A percentile compares a stretch with the other conserved stretches of the same genome.
These are phyloP conservation scores for Lysandra coridon DNA, from an alignment of 2,888 invertebrate genomes.

Conservation along the genomic window DNA sequence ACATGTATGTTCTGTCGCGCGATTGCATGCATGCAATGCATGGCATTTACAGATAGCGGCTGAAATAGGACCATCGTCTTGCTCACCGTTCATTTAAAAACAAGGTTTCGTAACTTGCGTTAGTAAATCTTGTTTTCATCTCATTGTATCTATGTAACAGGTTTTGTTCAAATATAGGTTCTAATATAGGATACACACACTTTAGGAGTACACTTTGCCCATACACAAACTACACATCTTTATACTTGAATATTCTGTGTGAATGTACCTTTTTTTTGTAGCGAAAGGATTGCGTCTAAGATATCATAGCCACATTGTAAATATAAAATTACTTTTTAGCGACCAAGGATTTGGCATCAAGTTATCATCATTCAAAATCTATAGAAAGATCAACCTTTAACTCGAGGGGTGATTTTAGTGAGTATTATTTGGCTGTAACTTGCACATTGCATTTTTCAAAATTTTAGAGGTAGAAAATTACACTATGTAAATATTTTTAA, in stretches of 20 bases:
- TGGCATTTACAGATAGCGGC: conserved; percentile 18
- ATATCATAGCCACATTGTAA: conserved; percentile 17
- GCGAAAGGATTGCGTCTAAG: not conserved
- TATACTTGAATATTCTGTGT: conserved; percentile 11
- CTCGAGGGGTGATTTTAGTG: conserved; percentile 66
- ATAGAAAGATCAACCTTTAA: conserved; percentile 75
- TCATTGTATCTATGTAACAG: not conserved
- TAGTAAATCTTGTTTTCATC: conserved; percentile 17
- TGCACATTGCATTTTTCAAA: conserved; percentile 24
- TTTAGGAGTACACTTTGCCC: not conserved
- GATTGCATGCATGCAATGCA: conserved; percentile 28
- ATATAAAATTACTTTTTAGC: conserved; percentile 49
- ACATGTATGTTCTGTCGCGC: conserved; percentile 22
- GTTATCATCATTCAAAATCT: conserved; percentile 68
- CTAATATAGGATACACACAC: conserved; percentile 5
- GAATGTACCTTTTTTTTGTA: conserved; percentile 24
- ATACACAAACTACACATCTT: conserved; percentile 8
- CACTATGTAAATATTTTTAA: not conserved
- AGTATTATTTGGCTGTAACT: conserved; percentile 46
- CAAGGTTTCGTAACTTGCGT: conserved; percentile 6
- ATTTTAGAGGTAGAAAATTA: not conserved
- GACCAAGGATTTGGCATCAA: conserved; percentile 61
- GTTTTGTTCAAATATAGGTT: conserved; percentile 6
- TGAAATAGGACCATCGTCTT: not conserved
- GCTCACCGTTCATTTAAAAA: not conserved